Evolutionary conservation across 2,888 invertebrate species (phyloP).

Genomic region (Plutella xylostella): DNA sequence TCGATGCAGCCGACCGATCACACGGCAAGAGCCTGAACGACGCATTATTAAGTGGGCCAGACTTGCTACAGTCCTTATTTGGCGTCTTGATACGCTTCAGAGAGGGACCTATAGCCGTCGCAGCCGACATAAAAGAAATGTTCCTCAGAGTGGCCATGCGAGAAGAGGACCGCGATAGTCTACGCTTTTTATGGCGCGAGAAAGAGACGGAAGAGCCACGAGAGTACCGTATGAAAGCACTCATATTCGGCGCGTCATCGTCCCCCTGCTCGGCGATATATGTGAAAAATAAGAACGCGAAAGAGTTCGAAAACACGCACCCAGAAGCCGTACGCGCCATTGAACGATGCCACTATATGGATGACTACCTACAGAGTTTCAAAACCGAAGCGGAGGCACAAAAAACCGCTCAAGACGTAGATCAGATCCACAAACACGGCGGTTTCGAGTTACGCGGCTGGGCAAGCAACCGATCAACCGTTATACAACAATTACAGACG

Average conservation of each 20-base stretch:
- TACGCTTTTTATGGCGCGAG: constrained; percentile 19
- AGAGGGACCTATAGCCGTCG: constrained; percentile 14
- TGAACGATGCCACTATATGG: constrained; percentile 6
- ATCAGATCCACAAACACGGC: constrained; percentile 4
- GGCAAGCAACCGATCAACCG: constrained; percentile 3
- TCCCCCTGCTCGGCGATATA: constrained; percentile 22
- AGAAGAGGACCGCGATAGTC: constrained; percentile 21
- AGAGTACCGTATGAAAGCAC: constrained; percentile 18
- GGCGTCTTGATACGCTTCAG: constrained; percentile 19
- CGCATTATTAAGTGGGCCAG: constrained; percentile 14
- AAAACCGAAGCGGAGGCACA: constrained; percentile 16
- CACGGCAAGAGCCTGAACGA: background rate
- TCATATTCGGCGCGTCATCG: constrained; percentile 21
- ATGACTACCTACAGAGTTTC: constrained; percentile 22
- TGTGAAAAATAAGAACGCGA: constrained; percentile 23
- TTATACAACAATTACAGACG: background rate
- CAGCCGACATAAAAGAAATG: constrained; percentile 26
- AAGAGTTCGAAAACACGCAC: constrained; percentile 7
- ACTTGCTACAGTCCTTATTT: constrained; percentile 17
- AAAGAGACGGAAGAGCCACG: background rate
- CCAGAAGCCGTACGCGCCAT: background rate
- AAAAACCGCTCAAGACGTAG: constrained; percentile 6
- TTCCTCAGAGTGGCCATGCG: too few species aligned
- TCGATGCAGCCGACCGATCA: background rate
- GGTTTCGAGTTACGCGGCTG: constrained; percentile 9